These are phyloP conservation scores for Hylaea fasciaria DNA, from an alignment of 2,888 invertebrate species.

Conservation along the genomic window DNA sequence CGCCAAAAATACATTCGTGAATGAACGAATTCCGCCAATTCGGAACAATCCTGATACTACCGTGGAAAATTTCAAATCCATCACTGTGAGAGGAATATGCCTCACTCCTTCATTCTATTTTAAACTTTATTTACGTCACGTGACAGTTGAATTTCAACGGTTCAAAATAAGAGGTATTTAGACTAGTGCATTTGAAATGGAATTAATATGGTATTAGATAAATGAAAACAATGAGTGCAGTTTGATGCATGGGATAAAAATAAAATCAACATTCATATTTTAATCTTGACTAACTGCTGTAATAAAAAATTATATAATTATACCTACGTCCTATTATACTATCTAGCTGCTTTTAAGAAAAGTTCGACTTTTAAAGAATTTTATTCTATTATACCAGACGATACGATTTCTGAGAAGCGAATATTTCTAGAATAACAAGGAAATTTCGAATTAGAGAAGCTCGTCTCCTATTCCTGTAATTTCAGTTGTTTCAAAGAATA, in stretches of 20 bases:
- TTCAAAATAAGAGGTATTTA: constrained; percentile 11
- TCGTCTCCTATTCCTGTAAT: no score
- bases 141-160: constrained; percentile 6
- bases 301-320: no score
- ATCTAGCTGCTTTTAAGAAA: no score
- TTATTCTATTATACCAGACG: no score
- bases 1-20: constrained; percentile 74
- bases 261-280: background rate
- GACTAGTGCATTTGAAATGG: constrained; percentile 13
- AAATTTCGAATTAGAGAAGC: no score
- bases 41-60: constrained; percentile 59
- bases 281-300: no score
- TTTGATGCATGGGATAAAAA: constrained; percentile 1
- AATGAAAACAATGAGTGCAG: constrained; percentile 1
- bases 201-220: constrained; percentile 13
- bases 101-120: constrained; percentile 50
- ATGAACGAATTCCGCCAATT: constrained; percentile 60
- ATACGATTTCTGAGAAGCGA: no score
- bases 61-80: constrained; percentile 80
- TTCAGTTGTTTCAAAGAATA: constrained; percentile 1
- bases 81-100: constrained; percentile 48
- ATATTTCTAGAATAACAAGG: no score
- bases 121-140: constrained; percentile 45
- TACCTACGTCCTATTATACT: no score
- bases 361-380: no score